Conservation (phyloP, 1,140 invertebrate species). For the Dendrolimus kikuchii region DNA sequence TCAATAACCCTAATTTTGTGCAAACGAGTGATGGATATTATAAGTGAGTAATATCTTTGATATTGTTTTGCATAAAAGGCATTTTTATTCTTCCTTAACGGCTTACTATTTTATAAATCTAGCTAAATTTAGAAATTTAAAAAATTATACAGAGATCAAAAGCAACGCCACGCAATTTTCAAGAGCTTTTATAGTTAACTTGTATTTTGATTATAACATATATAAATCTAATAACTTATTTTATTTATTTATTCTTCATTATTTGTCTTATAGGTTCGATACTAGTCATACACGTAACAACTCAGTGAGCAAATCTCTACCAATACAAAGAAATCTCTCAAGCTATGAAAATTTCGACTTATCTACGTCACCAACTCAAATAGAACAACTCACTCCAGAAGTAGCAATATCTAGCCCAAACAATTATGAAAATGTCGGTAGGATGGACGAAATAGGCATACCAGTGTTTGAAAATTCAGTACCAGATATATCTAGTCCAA, state of each 20-base stretch:
- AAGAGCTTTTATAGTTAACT: too few relatives aligned
- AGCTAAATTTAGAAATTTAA: too few relatives aligned
- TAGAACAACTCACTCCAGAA: constrained; percentile 41
- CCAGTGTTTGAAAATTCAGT: constrained; percentile 48
- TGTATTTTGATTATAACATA: too few relatives aligned
- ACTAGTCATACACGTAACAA: constrained; percentile 57
- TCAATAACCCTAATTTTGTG: constrained; percentile 72
- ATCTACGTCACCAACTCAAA: constrained; percentile 20
- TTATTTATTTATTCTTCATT: background rate
- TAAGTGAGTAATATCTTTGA: constrained; percentile 39
- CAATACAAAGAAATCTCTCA: constrained; percentile 51
- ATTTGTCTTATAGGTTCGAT: constrained; percentile 48
- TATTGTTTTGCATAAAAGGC: background rate
- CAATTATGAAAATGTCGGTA: constrained; percentile 61
- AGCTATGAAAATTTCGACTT: constrained; percentile 68
- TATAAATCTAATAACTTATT: background rate
- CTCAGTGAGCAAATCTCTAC: constrained; percentile 40
- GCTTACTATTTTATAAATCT: too few relatives aligned
- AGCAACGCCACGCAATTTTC: too few relatives aligned
- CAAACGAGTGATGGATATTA: constrained; percentile 69
- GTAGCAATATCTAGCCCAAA: constrained; percentile 40
- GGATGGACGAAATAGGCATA: constrained; percentile 63
- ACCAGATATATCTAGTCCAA: constrained; percentile 57
- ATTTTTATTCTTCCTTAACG: too few relatives aligned
- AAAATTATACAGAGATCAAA: too few relatives aligned